Evolutionary conservation across 1,140 invertebrate species (phyloP).

Genomic region (Papilio xuthus): DNA sequence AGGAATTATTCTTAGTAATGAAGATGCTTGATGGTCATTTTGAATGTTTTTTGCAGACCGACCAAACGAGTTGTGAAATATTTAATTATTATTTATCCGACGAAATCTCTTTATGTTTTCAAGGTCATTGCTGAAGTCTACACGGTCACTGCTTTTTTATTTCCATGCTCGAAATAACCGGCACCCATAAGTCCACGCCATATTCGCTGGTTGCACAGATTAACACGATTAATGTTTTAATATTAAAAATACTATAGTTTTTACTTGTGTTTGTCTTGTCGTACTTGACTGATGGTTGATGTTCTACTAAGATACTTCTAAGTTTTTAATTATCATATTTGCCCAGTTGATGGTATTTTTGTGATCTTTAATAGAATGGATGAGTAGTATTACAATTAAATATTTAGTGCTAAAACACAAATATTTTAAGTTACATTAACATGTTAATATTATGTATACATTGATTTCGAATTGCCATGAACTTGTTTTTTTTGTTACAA

Average conservation of each 20-base stretch:
- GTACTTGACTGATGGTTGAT: not conserved
- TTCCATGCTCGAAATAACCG: not conserved
- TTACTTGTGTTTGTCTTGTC: not conserved
- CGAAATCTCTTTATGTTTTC: constrained; percentile 59
- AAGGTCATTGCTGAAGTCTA: constrained; percentile 52
- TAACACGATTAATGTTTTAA: not conserved
- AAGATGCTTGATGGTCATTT: not conserved
- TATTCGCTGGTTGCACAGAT: not conserved
- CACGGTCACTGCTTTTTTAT: constrained; percentile 6
- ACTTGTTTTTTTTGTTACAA: constrained; percentile 10
- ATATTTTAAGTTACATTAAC: not conserved
- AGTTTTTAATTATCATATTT: not conserved
- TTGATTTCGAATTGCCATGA: constrained; percentile 2
- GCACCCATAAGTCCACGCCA: not conserved
- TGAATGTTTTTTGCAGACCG: constrained; percentile 37
- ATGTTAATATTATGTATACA: not conserved
- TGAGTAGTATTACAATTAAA: not conserved
- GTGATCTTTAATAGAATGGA: not conserved
- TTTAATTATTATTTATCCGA: constrained; percentile 70
- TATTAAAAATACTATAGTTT: not conserved
- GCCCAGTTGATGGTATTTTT: not conserved
- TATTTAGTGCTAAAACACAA: not conserved
- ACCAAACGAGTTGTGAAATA: constrained; percentile 66
- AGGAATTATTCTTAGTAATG: not conserved
- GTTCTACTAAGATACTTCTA: not conserved